phyloP scores from a whole-genome alignment of 2,888 invertebrate genomes.

The Automeris io region DNA sequence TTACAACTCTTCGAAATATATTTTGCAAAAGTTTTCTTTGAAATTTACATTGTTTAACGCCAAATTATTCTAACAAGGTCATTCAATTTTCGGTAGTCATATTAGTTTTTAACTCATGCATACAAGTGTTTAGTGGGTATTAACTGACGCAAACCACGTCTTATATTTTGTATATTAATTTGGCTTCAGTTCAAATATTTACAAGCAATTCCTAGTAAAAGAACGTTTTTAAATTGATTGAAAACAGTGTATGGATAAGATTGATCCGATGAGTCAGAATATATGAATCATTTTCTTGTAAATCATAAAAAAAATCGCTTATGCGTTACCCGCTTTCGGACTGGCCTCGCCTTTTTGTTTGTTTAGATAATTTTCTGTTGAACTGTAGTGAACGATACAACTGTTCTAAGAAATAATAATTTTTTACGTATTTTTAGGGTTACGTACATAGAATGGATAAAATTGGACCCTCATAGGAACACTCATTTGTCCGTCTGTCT shows the following conservation, averaged over 20 bases:
- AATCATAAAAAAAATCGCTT: background rate
- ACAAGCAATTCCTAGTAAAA: slow-evolving; percentile 8
- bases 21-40: too few species aligned
- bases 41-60: too few species aligned
- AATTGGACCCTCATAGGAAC: too few species aligned
- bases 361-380: background rate
- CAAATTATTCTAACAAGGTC: background rate
- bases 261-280: background rate
- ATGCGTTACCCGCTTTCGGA: background rate
- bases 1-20: too few species aligned
- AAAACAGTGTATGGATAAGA: slow-evolving; percentile 5
- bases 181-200: slow-evolving; percentile 12
- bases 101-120: background rate
- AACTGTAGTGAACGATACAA: too few species aligned
- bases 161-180: slow-evolving; percentile 10
- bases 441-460: too few species aligned
- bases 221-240: slow-evolving; percentile 3
- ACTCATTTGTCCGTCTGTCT: too few species aligned
- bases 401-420: too few species aligned
- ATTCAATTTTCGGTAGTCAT: too few species aligned
- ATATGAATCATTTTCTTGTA: slow-evolving; percentile 2
- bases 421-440: too few species aligned
- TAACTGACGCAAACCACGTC: slow-evolving; percentile 3
- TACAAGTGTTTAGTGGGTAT: background rate
- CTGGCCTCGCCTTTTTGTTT: background rate